Percentiles rank a stretch among this genome's conserved stretches.
phyloP scores from a whole-genome alignment of 1,140 invertebrate species.

The Pogonomyrmex californicus region DNA sequence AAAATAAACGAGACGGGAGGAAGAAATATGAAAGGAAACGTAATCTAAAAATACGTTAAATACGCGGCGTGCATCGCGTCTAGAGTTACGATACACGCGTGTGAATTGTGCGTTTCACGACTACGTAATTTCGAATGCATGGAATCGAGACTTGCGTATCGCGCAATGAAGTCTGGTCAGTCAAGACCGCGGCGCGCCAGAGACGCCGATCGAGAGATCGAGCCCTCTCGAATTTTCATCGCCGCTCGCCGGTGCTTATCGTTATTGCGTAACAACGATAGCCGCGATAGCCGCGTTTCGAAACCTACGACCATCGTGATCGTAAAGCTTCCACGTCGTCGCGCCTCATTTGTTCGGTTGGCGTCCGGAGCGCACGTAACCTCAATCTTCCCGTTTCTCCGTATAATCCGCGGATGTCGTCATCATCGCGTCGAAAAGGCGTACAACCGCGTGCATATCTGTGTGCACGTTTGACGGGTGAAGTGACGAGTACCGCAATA shows the following conservation, averaged over 20 bases:
- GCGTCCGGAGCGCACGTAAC: conserved; percentile 37
- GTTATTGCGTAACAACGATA: conserved; percentile 31
- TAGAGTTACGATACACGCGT: not conserved
- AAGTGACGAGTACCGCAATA: not conserved
- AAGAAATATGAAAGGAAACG: not conserved
- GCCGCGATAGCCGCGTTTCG: conserved; percentile 45
- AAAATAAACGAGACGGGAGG: not conserved
- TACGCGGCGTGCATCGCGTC: not conserved
- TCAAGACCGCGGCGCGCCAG: not conserved
- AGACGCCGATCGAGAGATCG: not conserved
- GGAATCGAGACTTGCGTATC: not conserved
- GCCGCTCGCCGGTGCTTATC: conserved; percentile 25
- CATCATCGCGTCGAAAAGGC: not conserved
- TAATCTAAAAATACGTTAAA: not conserved
- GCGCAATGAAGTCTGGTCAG: not conserved
- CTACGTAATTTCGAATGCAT: conserved; percentile 10
- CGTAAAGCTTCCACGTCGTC: not conserved
- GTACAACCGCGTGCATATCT: not conserved
- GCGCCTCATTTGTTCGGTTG: conserved; percentile 27
- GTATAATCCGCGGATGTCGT: conserved; percentile 24
- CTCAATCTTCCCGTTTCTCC: conserved; percentile 7
- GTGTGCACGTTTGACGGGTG: not conserved
- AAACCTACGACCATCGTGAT: not conserved
- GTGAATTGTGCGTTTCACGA: not conserved
- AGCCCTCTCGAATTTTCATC: conserved; percentile 14